Percentiles rank a stretch among this genome's conserved stretches.
Evolutionary conservation across 2,797 vertebrate genomes (phyloP).

Genomic region (Eulemur mongoz): DNA sequence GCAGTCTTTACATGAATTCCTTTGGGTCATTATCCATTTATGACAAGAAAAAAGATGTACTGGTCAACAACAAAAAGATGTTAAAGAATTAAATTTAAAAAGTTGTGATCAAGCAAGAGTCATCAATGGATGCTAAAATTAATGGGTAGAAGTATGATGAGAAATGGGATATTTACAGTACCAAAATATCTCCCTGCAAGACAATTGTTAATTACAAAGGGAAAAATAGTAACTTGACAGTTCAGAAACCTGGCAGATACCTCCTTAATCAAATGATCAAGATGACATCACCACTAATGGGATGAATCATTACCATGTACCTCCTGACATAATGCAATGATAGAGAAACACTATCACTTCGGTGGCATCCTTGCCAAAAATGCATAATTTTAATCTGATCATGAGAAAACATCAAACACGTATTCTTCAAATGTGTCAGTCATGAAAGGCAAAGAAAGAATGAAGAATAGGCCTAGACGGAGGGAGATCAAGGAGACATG

Average conservation of each 20-base stretch:
- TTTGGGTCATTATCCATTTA: neutral
- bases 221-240: neutral
- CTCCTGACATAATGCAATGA: neutral
- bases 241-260: neutral
- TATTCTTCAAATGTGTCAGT: conserved; percentile 9
- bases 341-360: neutral
- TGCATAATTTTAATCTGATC: neutral
- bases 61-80: neutral
- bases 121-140: neutral
- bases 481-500: neutral
- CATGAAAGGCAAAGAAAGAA: neutral
- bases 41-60: neutral
- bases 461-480: neutral
- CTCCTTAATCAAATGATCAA: conserved; percentile 10
- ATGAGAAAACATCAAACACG: conserved; percentile 21
- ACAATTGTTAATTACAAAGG: neutral
- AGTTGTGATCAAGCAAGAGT: neutral
- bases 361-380: neutral
- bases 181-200: conserved; percentile 1
- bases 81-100: conserved; percentile 16
- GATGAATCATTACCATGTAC: neutral
- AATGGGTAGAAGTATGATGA: neutral
- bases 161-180: neutral
- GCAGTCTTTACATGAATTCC: conserved; percentile 41
- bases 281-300: neutral